Conservation (phyloP, 2,113 vertebrate species). For the Taurulus bubalis region DNA sequence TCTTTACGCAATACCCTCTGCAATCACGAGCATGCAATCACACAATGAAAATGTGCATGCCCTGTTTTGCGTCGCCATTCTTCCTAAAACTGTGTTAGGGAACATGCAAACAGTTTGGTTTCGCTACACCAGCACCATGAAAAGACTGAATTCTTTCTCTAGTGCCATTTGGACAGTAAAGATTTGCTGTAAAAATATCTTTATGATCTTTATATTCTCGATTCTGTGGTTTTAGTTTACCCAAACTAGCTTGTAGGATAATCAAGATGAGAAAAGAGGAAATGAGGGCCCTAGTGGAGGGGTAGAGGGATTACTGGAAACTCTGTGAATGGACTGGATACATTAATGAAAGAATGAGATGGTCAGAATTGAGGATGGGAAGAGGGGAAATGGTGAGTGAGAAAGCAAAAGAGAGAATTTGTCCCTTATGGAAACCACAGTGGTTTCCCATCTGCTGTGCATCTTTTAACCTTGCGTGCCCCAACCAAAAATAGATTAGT, state of each 20-base stretch:
- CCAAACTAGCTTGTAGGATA: neutral
- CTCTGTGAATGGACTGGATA: neutral
- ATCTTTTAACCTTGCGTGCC: constrained; percentile 64
- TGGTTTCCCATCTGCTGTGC: constrained; percentile 67
- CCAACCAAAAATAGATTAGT: constrained; percentile 48
- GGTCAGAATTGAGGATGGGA: constrained; percentile 29
- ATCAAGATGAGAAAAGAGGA: neutral
- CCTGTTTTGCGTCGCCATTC: no score
- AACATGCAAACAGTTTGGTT: no score
- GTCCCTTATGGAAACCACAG: constrained; percentile 54
- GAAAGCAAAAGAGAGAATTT: constrained; percentile 32
- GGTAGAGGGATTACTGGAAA: neutral
- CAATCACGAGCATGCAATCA: no score
- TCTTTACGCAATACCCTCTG: no score
- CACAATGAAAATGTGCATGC: no score
- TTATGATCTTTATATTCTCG: neutral
- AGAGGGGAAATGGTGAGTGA: constrained; percentile 3
- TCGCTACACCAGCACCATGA: no score
- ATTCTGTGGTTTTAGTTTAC: neutral
- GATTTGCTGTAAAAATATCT: neutral
- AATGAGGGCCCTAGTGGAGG: neutral
- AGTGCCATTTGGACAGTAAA: no score
- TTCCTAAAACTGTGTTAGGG: no score
- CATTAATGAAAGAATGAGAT: constrained; percentile 18
- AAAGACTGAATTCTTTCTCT: no score